Base-by-base conservation (phyloP, 2,113 vertebrate genomes). In the Hirundichthys speculiger region DNA sequence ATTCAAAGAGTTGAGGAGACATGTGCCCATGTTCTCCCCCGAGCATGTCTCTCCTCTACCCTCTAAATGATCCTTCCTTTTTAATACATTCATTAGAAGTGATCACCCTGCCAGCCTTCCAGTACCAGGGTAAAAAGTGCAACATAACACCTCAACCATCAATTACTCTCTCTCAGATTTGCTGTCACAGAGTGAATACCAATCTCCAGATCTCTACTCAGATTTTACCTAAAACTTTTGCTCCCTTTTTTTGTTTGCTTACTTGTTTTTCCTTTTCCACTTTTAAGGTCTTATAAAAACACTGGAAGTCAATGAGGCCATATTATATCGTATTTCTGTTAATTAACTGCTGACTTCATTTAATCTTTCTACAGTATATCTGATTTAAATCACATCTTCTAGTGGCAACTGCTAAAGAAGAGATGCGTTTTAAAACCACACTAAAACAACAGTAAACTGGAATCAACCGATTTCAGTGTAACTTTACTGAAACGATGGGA, bases 81-180 rank as follows among this genome's bases (percentile, higher is more conserved):
- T 69, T 55, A 55, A 85, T 81, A 83, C 84, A 77, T 81, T 87
- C 84, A 75, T 87, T 77, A 70, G 61, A 81, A 62, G 34, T 38
- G 41, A 77, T 75, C 69, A 74, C 76, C 76, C 56, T 59, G 60
- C 66, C 73, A 48, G n/a, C 67, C 74, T 72, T 13, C 38, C 57
- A 64, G 60, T 55, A 79, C 78, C 78, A 73, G 60, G 60, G 72
- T 76, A 77, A 63, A 88, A 86, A 83, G 76, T 86, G 75, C 74
- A 85, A 80, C 74, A 77, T 59, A 78, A 69, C 55, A 54, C 69
- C 67, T 77, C 66, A 73, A 54, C 74, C 53, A 65, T 63, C 80
- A 77, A 61, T 59, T 46, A 79, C 72, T 64, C 24, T 1, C 59
- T 63, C 62, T 68, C 58, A 57, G 42, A 70, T 60, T 59, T 53